Conservation (phyloP, 1,140 invertebrate species). For the Brachionus koreanus region DNA sequence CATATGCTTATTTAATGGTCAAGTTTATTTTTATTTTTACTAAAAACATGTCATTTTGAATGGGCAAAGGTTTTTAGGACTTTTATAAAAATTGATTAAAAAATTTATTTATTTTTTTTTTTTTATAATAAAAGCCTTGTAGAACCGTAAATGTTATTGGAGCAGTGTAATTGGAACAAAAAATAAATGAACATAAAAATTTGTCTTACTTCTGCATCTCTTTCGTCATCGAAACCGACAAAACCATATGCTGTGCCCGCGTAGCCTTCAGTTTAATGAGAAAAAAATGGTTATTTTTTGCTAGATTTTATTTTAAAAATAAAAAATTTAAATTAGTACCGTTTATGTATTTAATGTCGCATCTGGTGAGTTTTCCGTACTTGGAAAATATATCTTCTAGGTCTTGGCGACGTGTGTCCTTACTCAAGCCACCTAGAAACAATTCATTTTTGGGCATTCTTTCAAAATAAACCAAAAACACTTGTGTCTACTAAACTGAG, state of each 20-base stretch:
- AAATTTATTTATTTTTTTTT: neutral
- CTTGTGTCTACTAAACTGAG: neutral
- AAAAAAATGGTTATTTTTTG: neutral
- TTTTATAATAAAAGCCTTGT: neutral
- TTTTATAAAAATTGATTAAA: neutral
- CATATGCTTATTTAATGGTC: neutral
- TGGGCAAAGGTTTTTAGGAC: neutral
- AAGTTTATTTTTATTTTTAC: neutral
- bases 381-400: conserved; percentile 50
- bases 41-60: neutral
- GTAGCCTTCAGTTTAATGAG: conserved; percentile 28
- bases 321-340: neutral
- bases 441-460: conserved; percentile 44
- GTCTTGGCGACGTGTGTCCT: conserved; percentile 48
- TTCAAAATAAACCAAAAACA: neutral
- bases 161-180: neutral
- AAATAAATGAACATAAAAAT: conserved; percentile 10
- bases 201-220: conserved; percentile 50
- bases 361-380: conserved; percentile 48
- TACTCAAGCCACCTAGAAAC: conserved; percentile 49
- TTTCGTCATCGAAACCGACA: conserved; percentile 50
- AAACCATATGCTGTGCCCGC: conserved; percentile 49
- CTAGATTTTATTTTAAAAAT: neutral
- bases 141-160: neutral
- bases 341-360: conserved; percentile 50